Conservation (phyloP, 2,797 vertebrate species). For the Lagocephalus sceleratus region DNA sequence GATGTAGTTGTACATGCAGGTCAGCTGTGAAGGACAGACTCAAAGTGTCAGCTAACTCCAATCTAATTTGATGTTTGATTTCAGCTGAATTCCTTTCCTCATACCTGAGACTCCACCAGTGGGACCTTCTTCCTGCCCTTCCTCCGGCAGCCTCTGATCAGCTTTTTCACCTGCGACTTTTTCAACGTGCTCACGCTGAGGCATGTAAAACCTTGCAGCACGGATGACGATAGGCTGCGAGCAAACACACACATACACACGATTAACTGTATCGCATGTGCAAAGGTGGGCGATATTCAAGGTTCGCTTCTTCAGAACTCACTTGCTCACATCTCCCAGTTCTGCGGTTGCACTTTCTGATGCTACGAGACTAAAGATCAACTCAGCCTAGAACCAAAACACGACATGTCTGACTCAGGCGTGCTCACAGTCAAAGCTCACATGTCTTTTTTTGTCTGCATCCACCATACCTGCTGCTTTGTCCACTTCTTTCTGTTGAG, state of each 20-base stretch:
- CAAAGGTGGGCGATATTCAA: background rate
- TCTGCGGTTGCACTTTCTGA: background rate
- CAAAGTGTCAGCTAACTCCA: too few relatives aligned
- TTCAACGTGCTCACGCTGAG: slow-evolving; percentile 45
- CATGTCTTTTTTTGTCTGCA: background rate
- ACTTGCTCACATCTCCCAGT: slow-evolving; percentile 52
- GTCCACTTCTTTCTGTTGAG: slow-evolving; percentile 75
- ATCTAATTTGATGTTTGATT: background rate
- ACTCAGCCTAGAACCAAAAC: slow-evolving; percentile 49
- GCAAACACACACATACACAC: slow-evolving; percentile 19
- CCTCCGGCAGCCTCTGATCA: slow-evolving; percentile 65
- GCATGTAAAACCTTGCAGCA: slow-evolving; percentile 77
- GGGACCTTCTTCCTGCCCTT: slow-evolving; percentile 33
- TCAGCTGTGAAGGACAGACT: slow-evolving; percentile 57
- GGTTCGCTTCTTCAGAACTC: slow-evolving; percentile 24
- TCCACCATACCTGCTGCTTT: slow-evolving; percentile 58
- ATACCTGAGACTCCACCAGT: slow-evolving; percentile 74
- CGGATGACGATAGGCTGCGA: slow-evolving; percentile 66
- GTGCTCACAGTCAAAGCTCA: background rate
- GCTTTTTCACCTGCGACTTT: slow-evolving; percentile 27
- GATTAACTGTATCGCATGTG: too few relatives aligned
- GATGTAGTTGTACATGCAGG: slow-evolving; percentile 76
- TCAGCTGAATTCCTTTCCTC: background rate
- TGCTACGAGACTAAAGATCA: slow-evolving; percentile 65
- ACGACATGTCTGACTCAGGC: background rate